Evolutionary conservation across 2,888 invertebrate genomes (phyloP), one percentile per base, ranked within the genome.

Genomic region (Heliconius erato): DNA sequence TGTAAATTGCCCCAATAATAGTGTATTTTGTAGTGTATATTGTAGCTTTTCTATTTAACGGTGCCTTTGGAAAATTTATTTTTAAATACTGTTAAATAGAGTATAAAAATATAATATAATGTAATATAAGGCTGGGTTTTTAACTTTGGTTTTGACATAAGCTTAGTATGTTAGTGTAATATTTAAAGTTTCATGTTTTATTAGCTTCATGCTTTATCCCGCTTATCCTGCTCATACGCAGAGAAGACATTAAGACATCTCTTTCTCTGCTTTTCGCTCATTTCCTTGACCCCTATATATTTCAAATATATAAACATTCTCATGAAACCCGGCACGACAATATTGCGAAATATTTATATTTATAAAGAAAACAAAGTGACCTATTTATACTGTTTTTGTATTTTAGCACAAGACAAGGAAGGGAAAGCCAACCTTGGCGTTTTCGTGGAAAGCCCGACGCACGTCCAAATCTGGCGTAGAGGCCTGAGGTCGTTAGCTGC

Each of bases 401-500:
- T 84, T 82, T 74, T 40, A 63, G 79, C 79, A 83, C 49, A 67
- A 68, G 59, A 83, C 63, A 67, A 68, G 69, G 84, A 68, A 65
- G 82, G 59, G 49, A 72, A 74, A 76, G 80, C 63, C 79, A 85
- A 85, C 84, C 85, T 86, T 85, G 85, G 84, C 84, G 84, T 84
- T 82, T 84, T 85, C 79, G 79, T 78, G 79, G 82, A 69, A 82
- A 80, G 83, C 78, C 77, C 72, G 72, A 49, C 44, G 80, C 79
- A 85, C 82, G 85, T 82, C 89, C 82, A 81, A 83, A 88, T 89
- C 87, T 86, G 88, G 89, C 83, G 85, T 87, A 84, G 85, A 87
- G 87, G 87, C 71, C 72, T 83, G 84, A 88, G 90, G 91, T 90
- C 91, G 87, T 89, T 90, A 87, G 89, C 86, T 86, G 88, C 89